phyloP scores from a whole-genome alignment of 2,888 invertebrate genomes.

The Trichopoda pennipes region DNA sequence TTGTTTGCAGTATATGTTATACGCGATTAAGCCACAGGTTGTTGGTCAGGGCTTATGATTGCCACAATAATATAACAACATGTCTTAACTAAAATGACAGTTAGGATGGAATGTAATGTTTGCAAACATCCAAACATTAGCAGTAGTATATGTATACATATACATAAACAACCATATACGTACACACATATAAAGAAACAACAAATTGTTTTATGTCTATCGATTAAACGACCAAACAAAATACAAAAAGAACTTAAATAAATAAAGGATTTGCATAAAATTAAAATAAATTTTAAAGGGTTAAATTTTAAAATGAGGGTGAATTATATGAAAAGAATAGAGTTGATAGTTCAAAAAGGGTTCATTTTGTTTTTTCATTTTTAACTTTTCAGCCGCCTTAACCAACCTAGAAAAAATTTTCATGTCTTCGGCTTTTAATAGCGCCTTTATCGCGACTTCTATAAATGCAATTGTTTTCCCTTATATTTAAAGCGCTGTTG shows the following conservation, averaged over 20 bases:
- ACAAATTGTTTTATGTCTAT: neutral
- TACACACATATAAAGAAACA: neutral
- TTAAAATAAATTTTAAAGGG: neutral
- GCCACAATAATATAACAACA: slow-evolving; percentile 44
- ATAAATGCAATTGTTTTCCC: too few species aligned
- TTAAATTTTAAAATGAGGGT: neutral
- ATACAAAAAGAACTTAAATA: neutral
- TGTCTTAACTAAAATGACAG: slow-evolving; percentile 46
- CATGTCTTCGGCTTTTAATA: too few species aligned
- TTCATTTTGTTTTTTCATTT: too few species aligned
- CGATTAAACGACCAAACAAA: neutral
- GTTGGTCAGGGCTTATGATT: slow-evolving; percentile 58
- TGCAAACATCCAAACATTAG: neutral
- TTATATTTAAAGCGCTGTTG: too few species aligned
- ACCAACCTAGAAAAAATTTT: too few species aligned
- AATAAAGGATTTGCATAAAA: neutral
- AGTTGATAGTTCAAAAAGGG: too few species aligned
- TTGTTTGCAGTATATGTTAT: neutral
- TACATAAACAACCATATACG: neutral
- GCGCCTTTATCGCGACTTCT: too few species aligned
- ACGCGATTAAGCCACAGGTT: slow-evolving; percentile 62
- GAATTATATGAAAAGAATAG: too few species aligned
- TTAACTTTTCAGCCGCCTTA: too few species aligned
- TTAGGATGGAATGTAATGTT: slow-evolving; percentile 26
- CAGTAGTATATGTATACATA: too few species aligned